Conservation (phyloP, 2,797 vertebrate species). For the Anguilla anguilla region DNA sequence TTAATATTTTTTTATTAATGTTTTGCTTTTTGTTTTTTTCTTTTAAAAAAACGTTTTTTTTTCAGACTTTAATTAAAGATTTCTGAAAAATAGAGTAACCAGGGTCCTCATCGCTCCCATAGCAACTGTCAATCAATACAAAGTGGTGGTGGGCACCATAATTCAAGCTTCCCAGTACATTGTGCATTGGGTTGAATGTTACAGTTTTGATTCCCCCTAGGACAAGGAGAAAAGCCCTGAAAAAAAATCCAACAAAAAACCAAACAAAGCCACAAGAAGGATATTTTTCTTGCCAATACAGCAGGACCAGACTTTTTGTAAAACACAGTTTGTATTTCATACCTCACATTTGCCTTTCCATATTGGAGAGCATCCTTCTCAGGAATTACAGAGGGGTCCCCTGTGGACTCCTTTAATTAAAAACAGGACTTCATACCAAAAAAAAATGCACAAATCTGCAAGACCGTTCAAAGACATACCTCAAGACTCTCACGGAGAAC, state of each 20-base stretch:
- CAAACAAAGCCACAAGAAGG: not conserved
- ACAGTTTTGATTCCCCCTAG: not conserved
- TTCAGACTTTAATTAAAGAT: too few relatives aligned
- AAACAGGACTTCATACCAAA: slow-evolving; percentile 43
- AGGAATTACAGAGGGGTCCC: slow-evolving; percentile 66
- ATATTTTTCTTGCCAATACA: slow-evolving; percentile 1
- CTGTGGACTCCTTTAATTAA: slow-evolving; percentile 50
- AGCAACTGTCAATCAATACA: not conserved
- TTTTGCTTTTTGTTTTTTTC: too few relatives aligned
- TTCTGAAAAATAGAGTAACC: too few relatives aligned
- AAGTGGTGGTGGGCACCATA: not conserved
- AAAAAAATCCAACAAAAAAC: not conserved
- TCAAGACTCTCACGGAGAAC: slow-evolving; percentile 65
- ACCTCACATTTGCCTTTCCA: slow-evolving; percentile 55
- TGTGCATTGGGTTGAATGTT: not conserved
- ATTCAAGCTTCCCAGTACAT: not conserved
- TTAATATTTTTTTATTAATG: too few relatives aligned
- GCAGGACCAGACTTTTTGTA: slow-evolving; percentile 19
- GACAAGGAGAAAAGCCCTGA: not conserved
- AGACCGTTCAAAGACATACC: slow-evolving; percentile 63
- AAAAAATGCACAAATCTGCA: slow-evolving; percentile 61
- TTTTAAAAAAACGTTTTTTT: too few relatives aligned
- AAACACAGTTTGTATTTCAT: slow-evolving; percentile 37
- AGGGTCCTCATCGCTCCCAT: not conserved
- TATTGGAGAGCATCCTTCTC: slow-evolving; percentile 62